Conservation (phyloP, 2,888 invertebrate genomes). For the Noctuana brunneofusca region DNA sequence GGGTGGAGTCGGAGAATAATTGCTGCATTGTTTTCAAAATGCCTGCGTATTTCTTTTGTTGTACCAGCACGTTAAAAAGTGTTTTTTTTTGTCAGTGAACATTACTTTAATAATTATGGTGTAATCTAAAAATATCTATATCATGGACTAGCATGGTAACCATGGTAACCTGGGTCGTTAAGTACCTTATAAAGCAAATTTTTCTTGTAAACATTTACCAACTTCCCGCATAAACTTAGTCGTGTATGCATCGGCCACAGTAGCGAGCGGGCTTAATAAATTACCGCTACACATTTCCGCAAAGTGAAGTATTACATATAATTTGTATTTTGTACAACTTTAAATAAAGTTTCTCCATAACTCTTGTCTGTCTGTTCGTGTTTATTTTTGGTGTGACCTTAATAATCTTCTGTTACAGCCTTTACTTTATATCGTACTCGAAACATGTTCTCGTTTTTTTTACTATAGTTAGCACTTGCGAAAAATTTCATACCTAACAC, state of each 20-base stretch:
- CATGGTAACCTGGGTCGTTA: too few relatives aligned
- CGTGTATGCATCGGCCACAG: neutral
- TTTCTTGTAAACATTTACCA: neutral
- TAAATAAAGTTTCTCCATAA: neutral
- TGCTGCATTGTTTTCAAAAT: conserved; percentile 21
- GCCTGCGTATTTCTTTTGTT: neutral
- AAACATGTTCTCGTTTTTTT: too few relatives aligned
- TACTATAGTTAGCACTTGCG: too few relatives aligned
- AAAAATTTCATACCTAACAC: too few relatives aligned
- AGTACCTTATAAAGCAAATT: neutral
- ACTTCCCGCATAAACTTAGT: conserved; percentile 1
- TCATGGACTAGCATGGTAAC: too few relatives aligned
- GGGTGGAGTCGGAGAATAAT: conserved; percentile 19
- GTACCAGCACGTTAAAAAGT: neutral
- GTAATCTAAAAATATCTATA: too few relatives aligned
- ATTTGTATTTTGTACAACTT: conserved; percentile 2
- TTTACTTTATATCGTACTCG: too few relatives aligned
- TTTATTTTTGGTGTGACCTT: neutral
- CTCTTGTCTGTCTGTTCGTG: neutral
- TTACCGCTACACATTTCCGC: conserved; percentile 4
- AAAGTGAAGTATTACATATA: neutral
- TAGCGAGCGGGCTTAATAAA: neutral
- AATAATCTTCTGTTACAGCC: too few relatives aligned
- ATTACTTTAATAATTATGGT: too few relatives aligned
- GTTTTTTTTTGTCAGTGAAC: neutral